These are phyloP conservation scores for Polyploca ridens DNA, from an alignment of 2,888 invertebrate genomes.

Conservation along the genomic window DNA sequence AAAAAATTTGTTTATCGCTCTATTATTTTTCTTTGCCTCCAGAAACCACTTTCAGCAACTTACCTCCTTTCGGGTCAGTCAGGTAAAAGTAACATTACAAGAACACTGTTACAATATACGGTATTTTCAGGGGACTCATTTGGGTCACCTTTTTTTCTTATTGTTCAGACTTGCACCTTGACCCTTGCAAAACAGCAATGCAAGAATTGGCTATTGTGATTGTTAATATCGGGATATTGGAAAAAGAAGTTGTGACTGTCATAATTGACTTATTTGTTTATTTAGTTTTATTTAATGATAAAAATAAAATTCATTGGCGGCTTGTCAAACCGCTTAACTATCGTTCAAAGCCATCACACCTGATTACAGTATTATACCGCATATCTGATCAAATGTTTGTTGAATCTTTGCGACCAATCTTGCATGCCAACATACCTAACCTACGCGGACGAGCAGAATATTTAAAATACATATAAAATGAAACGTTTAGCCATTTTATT, in stretches of 20 bases:
- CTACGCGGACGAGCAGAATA: conserved; percentile 10
- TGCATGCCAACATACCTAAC: neutral
- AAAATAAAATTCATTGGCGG: neutral
- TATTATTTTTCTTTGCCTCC: too few relatives aligned
- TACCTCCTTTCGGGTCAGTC: too few relatives aligned
- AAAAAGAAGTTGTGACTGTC: neutral
- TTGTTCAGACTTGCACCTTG: neutral
- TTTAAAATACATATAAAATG: conserved; percentile 29
- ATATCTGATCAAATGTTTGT: conserved; percentile 31
- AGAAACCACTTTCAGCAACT: too few relatives aligned
- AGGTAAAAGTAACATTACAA: neutral
- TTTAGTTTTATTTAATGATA: neutral
- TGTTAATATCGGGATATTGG: neutral
- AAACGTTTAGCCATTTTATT: conserved; percentile 8
- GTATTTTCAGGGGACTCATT: neutral
- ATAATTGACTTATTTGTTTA: neutral
- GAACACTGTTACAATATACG: neutral
- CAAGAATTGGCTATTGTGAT: neutral
- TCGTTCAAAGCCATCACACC: conserved; percentile 17
- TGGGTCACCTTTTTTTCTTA: neutral
- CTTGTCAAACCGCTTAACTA: neutral
- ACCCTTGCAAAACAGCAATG: neutral
- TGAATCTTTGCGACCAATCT: conserved; percentile 23
- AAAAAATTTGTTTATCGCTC: too few relatives aligned
- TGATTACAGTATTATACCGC: conserved; percentile 21